phyloP scores from a whole-genome alignment of 1,140 invertebrate genomes.

The Watersipora subatra region DNA sequence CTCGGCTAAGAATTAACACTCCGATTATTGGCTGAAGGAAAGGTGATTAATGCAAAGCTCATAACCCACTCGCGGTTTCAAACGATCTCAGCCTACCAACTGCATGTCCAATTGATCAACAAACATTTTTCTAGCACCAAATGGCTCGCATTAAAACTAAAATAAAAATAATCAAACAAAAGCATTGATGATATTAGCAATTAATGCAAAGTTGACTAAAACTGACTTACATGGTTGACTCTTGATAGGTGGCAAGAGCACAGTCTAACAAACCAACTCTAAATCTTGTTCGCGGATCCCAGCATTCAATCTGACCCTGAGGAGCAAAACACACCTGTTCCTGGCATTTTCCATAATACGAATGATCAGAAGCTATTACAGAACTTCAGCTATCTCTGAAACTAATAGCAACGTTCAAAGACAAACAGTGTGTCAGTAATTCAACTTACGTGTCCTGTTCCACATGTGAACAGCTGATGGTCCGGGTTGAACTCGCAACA shows the following conservation, averaged over 20 bases:
- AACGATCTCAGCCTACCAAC: no score
- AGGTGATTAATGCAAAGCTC: no score
- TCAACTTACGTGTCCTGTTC: constrained; percentile 57
- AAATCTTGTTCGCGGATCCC: constrained; percentile 66
- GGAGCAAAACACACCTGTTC: constrained; percentile 5
- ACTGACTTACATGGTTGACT: neutral
- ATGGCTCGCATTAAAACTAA: no score
- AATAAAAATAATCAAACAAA: no score
- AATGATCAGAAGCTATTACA: neutral
- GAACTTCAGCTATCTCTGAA: neutral
- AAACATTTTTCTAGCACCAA: no score
- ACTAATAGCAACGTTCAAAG: neutral
- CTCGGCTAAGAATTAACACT: no score
- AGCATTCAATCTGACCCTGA: constrained; percentile 76
- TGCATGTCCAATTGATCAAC: no score
- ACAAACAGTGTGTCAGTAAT: neutral
- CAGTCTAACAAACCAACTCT: constrained; percentile 71
- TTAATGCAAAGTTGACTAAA: no score
- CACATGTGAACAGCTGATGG: constrained; percentile 73
- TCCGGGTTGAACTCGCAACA: constrained; percentile 72
- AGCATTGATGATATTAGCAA: no score
- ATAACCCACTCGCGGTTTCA: no score
- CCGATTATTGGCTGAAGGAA: no score
- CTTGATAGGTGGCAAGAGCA: constrained; percentile 46
- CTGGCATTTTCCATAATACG: neutral